These are phyloP conservation scores for Hypsibius dujardini DNA, from an alignment of 1,140 invertebrate genomes.

Conservation along the genomic window DNA sequence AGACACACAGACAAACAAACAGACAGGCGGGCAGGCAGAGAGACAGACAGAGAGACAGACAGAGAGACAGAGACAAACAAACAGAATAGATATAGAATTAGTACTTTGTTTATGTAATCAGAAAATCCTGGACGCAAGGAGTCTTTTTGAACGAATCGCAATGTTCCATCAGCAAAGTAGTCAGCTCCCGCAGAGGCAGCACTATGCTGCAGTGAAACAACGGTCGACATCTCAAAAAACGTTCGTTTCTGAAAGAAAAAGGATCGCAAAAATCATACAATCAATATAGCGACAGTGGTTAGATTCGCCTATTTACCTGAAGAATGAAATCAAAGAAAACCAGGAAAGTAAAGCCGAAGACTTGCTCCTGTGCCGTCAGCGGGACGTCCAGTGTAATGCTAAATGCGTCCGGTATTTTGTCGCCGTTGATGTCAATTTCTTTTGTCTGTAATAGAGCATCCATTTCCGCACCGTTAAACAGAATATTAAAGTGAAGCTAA, in stretches of 20 bases:
- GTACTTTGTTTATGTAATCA: neutral
- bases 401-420: neutral
- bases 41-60: neutral
- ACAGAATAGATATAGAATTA: neutral
- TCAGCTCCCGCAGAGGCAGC: neutral
- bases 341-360: neutral
- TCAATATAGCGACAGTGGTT: neutral
- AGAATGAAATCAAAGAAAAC: constrained; percentile 6
- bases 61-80: neutral
- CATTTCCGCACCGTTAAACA: neutral
- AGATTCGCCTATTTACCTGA: neutral
- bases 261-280: neutral
- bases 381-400: neutral
- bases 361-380: neutral
- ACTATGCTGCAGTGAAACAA: neutral
- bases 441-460: neutral
- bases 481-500: neutral
- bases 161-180: neutral
- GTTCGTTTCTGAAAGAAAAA: neutral
- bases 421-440: neutral
- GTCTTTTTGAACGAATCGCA: neutral
- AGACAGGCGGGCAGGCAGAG: neutral
- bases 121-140: neutral
- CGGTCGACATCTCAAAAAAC: neutral
- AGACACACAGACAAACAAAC: neutral